A percentile compares a stretch with the other conserved stretches of the same genome.
Evolutionary conservation across 2,888 invertebrate genomes (phyloP).

Genomic region (Lydus trimaculatus): DNA sequence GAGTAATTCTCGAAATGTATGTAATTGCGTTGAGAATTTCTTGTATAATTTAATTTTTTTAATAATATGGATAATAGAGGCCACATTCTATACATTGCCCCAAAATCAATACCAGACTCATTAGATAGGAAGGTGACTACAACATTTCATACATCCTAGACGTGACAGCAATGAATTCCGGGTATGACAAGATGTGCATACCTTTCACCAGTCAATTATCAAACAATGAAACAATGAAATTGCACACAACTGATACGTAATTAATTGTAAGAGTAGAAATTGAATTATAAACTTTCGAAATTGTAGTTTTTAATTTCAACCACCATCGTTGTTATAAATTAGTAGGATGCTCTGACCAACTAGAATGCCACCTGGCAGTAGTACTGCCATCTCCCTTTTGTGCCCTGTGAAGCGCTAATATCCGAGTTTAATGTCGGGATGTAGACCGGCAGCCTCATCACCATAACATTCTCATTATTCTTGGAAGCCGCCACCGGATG

Average conservation of each 20-base stretch:
- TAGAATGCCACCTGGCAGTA: constrained; percentile 46
- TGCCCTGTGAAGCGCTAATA: constrained; percentile 49
- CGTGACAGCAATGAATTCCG: neutral
- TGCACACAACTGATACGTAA: neutral
- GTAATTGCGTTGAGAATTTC: neutral
- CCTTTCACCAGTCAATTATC: neutral
- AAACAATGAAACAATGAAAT: neutral
- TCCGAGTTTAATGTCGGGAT: constrained; percentile 56
- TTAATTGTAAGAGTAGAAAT: neutral
- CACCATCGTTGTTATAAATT: too few relatives aligned
- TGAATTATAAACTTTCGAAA: neutral
- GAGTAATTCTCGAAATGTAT: neutral
- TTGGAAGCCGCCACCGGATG: constrained; percentile 48
- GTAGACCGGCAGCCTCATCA: constrained; percentile 57
- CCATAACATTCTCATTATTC: constrained; percentile 61
- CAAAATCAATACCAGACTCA: neutral
- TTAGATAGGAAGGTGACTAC: neutral
- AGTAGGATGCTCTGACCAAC: constrained; percentile 37
- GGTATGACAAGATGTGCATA: constrained; percentile 5
- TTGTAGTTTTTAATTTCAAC: too few relatives aligned
- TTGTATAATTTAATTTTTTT: neutral
- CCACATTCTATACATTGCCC: neutral
- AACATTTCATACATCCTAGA: neutral
- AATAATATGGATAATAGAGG: too few relatives aligned
- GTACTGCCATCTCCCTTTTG: constrained; percentile 47